These are phyloP conservation scores for Leptestheria dahalacensis DNA, from an alignment of 1,140 invertebrate species.

Conservation along the genomic window DNA sequence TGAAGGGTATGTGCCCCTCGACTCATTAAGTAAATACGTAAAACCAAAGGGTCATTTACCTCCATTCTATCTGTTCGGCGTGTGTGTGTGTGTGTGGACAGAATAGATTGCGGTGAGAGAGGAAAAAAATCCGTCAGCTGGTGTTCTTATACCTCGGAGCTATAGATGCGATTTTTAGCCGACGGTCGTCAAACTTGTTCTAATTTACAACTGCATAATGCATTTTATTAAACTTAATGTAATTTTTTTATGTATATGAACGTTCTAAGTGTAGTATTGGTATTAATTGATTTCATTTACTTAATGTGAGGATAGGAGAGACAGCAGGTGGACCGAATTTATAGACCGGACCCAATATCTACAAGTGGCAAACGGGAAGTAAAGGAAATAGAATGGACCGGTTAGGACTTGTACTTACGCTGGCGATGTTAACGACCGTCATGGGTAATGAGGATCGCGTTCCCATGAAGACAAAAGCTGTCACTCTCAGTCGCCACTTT, in stretches of 20 bases:
- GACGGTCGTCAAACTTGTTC: too few species aligned
- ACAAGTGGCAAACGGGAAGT: background rate
- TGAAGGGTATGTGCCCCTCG: background rate
- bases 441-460: background rate
- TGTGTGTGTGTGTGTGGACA: background rate
- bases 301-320: too few species aligned
- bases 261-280: too few species aligned
- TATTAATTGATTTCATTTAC: too few species aligned
- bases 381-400: background rate
- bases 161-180: too few species aligned
- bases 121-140: too few species aligned
- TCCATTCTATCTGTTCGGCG: background rate
- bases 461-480: background rate
- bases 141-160: too few species aligned
- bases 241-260: too few species aligned
- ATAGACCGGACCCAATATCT: background rate
- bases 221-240: too few species aligned
- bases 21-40: background rate
- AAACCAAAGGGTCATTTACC: background rate
- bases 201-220: too few species aligned
- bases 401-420: background rate
- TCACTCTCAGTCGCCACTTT: conserved; percentile 15
- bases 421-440: background rate
- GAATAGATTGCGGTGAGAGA: background rate
- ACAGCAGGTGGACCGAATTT: too few species aligned